phyloP scores from a whole-genome alignment of 2,888 invertebrate genomes.

The Campoplex capitator region DNA sequence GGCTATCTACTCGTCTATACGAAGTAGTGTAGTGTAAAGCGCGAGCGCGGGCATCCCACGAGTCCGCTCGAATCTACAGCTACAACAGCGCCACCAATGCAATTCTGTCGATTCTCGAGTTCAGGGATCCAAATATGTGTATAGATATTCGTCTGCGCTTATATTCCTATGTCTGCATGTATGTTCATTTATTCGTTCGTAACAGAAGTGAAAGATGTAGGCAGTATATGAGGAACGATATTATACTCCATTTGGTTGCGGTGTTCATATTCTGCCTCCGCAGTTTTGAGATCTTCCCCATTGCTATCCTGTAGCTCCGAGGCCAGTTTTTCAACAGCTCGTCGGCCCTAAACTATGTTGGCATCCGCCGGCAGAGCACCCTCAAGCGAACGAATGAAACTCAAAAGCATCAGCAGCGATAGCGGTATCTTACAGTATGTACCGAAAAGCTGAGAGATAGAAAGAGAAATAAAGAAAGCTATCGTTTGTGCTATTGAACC shows the following conservation, averaged over 20 bases:
- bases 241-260: conserved; percentile 52
- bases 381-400: conserved; percentile 48
- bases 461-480: conserved; percentile 35
- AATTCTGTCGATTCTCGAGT: conserved; percentile 31
- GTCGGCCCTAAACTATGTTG: conserved; percentile 50
- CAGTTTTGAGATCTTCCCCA: conserved; percentile 26
- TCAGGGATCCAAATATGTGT: background rate
- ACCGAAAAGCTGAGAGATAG: background rate
- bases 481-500: conserved; percentile 64
- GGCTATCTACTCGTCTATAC: conserved; percentile 27
- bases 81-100: conserved; percentile 46
- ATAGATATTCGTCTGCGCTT: too few relatives aligned
- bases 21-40: conserved; percentile 27
- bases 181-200: conserved; percentile 33
- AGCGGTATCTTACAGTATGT: conserved; percentile 26
- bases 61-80: conserved; percentile 58
- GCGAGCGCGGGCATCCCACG: conserved; percentile 29
- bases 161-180: background rate
- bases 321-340: conserved; percentile 36
- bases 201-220: background rate
- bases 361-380: conserved; percentile 13
- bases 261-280: conserved; percentile 69
- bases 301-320: conserved; percentile 34
- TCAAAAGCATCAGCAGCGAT: conserved; percentile 48
- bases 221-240: conserved; percentile 12